phyloP scores from a whole-genome alignment of 2,888 invertebrate species.

The Sialis lutaria region DNA sequence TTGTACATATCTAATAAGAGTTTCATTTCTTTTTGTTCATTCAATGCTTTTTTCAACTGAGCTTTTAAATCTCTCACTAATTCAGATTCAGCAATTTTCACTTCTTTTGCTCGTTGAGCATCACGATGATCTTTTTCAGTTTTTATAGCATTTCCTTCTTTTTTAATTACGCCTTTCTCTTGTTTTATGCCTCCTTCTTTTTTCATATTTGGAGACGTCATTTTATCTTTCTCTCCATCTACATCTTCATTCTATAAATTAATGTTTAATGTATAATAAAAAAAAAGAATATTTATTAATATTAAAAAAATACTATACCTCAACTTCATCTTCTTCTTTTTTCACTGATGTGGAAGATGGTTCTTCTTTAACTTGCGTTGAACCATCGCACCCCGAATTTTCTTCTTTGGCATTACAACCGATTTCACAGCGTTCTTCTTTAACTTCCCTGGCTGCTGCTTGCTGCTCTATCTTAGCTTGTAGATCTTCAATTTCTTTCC shows the following conservation, averaged over 20 bases:
- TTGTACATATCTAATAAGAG: conserved; percentile 91
- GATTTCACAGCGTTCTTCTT: conserved; percentile 30
- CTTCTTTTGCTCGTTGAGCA: conserved; percentile 40
- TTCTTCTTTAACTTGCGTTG: conserved; percentile 24
- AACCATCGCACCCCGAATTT: conserved; percentile 19
- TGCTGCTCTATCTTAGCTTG: conserved; percentile 37
- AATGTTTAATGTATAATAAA: neutral
- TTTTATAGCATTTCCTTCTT: conserved; percentile 41
- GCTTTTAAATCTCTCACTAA: conserved; percentile 73
- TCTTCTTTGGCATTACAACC: conserved; percentile 26
- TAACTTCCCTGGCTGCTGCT: conserved; percentile 30
- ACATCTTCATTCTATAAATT: conserved; percentile 20
- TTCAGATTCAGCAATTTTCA: conserved; percentile 52
- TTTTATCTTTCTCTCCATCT: conserved; percentile 24
- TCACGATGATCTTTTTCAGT: conserved; percentile 44
- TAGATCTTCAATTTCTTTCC: conserved; percentile 49
- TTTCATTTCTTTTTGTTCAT: conserved; percentile 90
- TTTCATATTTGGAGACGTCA: conserved; percentile 29
- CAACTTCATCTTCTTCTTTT: conserved; percentile 27
- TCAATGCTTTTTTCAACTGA: conserved; percentile 83
- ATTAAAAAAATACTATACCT: conserved; percentile 14
- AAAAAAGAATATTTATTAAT: neutral
- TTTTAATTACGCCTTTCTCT: conserved; percentile 35
- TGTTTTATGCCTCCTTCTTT: conserved; percentile 35
- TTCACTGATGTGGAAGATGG: conserved; percentile 19